Conservation (phyloP, 1,140 invertebrate genomes). For the Dinoponera quadriceps region DNA sequence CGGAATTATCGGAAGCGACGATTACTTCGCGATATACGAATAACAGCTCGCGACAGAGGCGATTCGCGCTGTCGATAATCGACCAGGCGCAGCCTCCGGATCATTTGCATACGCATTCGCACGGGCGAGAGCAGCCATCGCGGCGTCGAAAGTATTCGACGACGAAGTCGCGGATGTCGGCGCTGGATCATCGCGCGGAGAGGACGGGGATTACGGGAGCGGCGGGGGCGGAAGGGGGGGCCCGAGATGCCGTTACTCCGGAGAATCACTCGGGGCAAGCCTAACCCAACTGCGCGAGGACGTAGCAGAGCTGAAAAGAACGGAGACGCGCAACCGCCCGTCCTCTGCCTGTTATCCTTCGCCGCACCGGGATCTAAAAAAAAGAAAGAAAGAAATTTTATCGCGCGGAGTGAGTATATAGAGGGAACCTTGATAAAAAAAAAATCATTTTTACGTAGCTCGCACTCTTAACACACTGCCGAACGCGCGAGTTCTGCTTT, state of each 20-base stretch:
- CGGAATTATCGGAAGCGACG: neutral
- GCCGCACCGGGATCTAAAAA: neutral
- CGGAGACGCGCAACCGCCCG: slow-evolving; percentile 18
- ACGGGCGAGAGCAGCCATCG: neutral
- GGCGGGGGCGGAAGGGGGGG: slow-evolving; percentile 18
- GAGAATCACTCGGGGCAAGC: slow-evolving; percentile 70
- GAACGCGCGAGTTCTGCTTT: too few relatives aligned
- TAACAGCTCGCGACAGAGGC: slow-evolving; percentile 3
- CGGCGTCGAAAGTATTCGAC: slow-evolving; percentile 44
- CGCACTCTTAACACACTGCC: too few relatives aligned
- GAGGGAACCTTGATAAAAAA: too few relatives aligned
- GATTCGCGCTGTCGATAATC: slow-evolving; percentile 6
- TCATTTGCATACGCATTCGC: slow-evolving; percentile 12
- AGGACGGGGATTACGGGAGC: slow-evolving; percentile 50
- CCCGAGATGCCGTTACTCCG: slow-evolving; percentile 72
- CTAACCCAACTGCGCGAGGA: slow-evolving; percentile 67
- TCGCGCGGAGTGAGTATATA: neutral
- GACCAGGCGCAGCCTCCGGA: neutral
- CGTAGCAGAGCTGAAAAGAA: slow-evolving; percentile 33
- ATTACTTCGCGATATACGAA: neutral
- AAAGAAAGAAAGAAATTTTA: neutral
- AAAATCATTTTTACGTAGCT: too few relatives aligned
- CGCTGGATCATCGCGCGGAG: slow-evolving; percentile 40
- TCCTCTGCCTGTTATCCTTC: slow-evolving; percentile 15
- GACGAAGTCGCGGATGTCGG: slow-evolving; percentile 44